These are phyloP conservation scores for Scaptomyza reducta DNA, from an alignment of 2,888 invertebrate species.

Conservation along the genomic window DNA sequence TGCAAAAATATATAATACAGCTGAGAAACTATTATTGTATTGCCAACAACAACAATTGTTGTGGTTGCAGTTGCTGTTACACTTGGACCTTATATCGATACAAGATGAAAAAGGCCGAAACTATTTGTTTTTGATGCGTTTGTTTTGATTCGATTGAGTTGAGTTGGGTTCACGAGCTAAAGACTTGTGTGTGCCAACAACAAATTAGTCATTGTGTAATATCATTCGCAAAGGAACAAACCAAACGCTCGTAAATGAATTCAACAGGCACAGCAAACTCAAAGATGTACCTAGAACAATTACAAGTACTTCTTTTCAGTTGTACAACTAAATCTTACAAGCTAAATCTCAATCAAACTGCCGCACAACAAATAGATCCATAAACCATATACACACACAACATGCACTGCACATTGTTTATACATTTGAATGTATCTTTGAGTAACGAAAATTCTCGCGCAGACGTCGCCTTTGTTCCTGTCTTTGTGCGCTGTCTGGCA, in stretches of 20 bases:
- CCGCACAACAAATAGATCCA: constrained; percentile 54
- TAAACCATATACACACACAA: constrained; percentile 14
- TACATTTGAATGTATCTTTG: constrained; percentile 22
- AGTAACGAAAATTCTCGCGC: constrained; percentile 8
- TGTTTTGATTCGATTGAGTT: constrained; percentile 36
- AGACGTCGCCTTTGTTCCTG: constrained; percentile 13
- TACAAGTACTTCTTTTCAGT: constrained; percentile 39
- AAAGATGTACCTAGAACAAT: not conserved
- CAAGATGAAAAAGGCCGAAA: constrained; percentile 24
- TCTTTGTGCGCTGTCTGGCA: constrained; percentile 22
- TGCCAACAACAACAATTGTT: constrained; percentile 27
- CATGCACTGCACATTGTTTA: constrained; percentile 45
- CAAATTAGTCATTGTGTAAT: constrained; percentile 53
- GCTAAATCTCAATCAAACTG: constrained; percentile 72
- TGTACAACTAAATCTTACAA: constrained; percentile 64
- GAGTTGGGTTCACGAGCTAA: constrained; percentile 29
- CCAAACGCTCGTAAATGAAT: constrained; percentile 41
- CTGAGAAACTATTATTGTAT: constrained; percentile 17
- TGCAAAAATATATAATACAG: constrained; percentile 15
- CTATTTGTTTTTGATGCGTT: constrained; percentile 32
- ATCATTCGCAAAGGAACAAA: constrained; percentile 40
- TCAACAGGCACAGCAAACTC: constrained; percentile 56
- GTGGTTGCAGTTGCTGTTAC: not conserved
- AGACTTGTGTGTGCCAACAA: constrained; percentile 41
- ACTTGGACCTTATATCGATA: constrained; percentile 18